Percentiles rank a stretch among this genome's conserved stretches.
Evolutionary conservation across 1,140 invertebrate genomes (phyloP).

Genomic region (Elymnias hypermnestra): DNA sequence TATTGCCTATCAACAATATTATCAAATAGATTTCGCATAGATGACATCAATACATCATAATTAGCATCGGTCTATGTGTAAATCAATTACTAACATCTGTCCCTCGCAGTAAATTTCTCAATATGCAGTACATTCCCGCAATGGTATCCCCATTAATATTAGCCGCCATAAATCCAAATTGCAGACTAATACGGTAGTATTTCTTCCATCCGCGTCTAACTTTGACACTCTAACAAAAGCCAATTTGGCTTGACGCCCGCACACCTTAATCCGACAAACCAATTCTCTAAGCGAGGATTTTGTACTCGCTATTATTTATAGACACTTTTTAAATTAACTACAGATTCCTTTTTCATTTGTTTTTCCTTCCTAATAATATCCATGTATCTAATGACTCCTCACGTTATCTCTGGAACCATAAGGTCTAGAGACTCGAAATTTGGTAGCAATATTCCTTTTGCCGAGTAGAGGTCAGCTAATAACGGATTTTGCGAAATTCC

Average conservation of each 20-base stretch:
- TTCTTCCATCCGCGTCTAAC: not conserved
- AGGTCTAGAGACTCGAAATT: too few species aligned
- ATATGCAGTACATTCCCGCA: not conserved
- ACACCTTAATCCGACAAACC: constrained; percentile 6
- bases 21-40: too few species aligned
- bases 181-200: not conserved
- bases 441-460: too few species aligned
- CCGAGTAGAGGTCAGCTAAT: too few species aligned
- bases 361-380: too few species aligned
- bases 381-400: too few species aligned
- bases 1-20: too few species aligned
- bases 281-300: not conserved
- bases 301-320: too few species aligned
- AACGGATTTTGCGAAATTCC: too few species aligned
- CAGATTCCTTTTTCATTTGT: too few species aligned
- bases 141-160: not conserved
- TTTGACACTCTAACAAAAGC: constrained; percentile 11
- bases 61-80: not conserved
- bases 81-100: constrained; percentile 2
- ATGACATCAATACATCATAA: not conserved
- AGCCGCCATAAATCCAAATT: constrained; percentile 1
- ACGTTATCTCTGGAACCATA: too few species aligned
- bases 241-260: constrained; percentile 6
- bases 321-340: too few species aligned
- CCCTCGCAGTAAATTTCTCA: not conserved